Conservation (phyloP, 2,888 invertebrate species). For the Pteria penguin region DNA sequence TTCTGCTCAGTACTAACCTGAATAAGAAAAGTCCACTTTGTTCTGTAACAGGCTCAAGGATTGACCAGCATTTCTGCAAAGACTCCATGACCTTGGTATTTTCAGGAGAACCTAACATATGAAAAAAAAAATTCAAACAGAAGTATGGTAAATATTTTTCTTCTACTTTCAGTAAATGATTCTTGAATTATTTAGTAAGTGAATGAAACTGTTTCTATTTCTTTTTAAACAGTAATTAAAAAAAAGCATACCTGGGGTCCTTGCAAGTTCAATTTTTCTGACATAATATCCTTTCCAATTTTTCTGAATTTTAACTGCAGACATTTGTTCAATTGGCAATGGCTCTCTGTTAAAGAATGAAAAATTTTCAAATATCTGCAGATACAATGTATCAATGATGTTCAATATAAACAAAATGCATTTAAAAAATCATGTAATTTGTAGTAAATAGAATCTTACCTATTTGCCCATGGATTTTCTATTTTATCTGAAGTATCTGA, state of each 20-base stretch:
- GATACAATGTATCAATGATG: too few relatives aligned
- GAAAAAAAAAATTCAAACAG: neutral
- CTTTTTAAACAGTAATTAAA: too few relatives aligned
- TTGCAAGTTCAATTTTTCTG: constrained; percentile 71
- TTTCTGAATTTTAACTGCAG: constrained; percentile 77
- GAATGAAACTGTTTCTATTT: too few relatives aligned
- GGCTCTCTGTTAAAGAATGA: constrained; percentile 64
- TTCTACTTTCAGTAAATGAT: too few relatives aligned
- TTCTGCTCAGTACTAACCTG: constrained; percentile 72
- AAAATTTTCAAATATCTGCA: too few relatives aligned
- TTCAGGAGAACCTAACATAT: constrained; percentile 70
- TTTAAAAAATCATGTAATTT: too few relatives aligned
- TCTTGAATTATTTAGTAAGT: too few relatives aligned
- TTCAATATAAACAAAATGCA: too few relatives aligned
- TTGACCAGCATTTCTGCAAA: constrained; percentile 75
- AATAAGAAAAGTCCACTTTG: constrained; percentile 74
- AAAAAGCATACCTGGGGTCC: constrained; percentile 67
- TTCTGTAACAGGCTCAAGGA: constrained; percentile 75
- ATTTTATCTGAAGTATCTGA: constrained; percentile 68
- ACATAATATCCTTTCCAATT: constrained; percentile 75
- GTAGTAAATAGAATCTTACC: constrained; percentile 51
- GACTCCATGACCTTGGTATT: constrained; percentile 72
- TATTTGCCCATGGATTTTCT: constrained; percentile 64
- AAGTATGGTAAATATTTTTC: too few relatives aligned
- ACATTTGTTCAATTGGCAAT: constrained; percentile 74